A percentile compares a stretch with the other conserved stretches of the same genome.
phyloP scores from a whole-genome alignment of 2,888 invertebrate genomes.

The Linnaemya vulpina region DNA sequence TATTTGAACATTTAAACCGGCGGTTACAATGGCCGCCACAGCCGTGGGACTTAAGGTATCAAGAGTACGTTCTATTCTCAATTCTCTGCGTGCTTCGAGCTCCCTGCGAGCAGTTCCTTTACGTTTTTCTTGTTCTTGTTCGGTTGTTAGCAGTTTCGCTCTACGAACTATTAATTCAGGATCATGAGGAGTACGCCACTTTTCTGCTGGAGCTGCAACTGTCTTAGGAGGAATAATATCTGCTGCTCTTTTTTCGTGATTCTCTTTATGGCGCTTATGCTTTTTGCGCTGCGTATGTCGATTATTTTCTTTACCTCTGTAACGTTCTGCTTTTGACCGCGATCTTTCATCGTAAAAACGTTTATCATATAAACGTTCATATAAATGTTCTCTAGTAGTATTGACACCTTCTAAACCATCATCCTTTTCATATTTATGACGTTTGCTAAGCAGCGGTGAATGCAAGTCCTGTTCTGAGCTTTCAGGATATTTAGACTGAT shows the following conservation, averaged over 20 bases:
- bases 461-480: constrained; percentile 90
- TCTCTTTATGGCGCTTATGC: constrained; percentile 78
- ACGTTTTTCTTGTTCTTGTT: constrained; percentile 89
- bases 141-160: constrained; percentile 88
- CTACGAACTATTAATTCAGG: constrained; percentile 85
- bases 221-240: constrained; percentile 30
- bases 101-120: constrained; percentile 90
- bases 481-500: constrained; percentile 83
- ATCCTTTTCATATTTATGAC: constrained; percentile 87
- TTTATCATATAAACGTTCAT: constrained; percentile 73
- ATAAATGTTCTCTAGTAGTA: constrained; percentile 39
- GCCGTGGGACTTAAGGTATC: constrained; percentile 79
- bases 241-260: constrained; percentile 73
- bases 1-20: constrained; percentile 78
- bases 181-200: constrained; percentile 80
- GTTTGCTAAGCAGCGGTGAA: constrained; percentile 88
- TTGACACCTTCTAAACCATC: constrained; percentile 67
- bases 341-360: constrained; percentile 76
- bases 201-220: constrained; percentile 55
- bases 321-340: constrained; percentile 70
- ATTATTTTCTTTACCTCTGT: constrained; percentile 74
- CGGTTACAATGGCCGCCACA: constrained; percentile 80
- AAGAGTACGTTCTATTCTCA: constrained; percentile 75
- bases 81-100: constrained; percentile 87
- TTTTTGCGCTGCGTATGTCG: constrained; percentile 73